Evolutionary conservation across 2,797 vertebrate species (phyloP).

Genomic region (Silurus aristotelis): DNA sequence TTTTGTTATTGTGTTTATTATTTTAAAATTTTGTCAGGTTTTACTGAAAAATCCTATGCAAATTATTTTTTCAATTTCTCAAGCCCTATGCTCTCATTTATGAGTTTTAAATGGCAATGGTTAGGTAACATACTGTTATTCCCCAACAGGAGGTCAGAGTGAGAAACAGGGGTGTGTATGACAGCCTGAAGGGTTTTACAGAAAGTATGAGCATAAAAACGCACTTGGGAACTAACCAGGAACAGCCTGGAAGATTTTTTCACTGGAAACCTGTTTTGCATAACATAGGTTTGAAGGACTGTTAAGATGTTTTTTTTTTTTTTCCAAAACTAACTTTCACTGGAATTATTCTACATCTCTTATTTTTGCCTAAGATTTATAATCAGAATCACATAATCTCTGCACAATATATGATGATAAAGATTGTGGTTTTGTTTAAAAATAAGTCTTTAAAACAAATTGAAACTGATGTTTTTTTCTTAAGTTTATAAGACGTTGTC

Average conservation of each 20-base stretch:
- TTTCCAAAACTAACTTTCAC: not conserved
- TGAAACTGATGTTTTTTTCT: conserved; percentile 2
- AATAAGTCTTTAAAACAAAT: not conserved
- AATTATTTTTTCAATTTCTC: not conserved
- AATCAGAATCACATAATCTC: not conserved
- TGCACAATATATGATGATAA: not conserved
- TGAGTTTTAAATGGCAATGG: not conserved
- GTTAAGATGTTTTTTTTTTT: not conserved
- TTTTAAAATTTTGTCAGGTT: not conserved
- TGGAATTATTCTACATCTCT: not conserved
- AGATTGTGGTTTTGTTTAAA: not conserved
- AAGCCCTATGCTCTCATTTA: not conserved
- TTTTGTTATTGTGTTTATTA: too few species aligned
- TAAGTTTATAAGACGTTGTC: not conserved
- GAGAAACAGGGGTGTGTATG: not conserved
- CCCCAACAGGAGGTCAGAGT: conserved; percentile 8
- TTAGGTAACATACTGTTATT: conserved; percentile 7
- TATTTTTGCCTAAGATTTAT: not conserved
- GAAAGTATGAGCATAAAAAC: not conserved
- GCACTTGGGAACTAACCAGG: not conserved
- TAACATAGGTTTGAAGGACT: not conserved
- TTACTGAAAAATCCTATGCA: not conserved
- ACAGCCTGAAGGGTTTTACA: conserved; percentile 24
- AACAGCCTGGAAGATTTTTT: not conserved
- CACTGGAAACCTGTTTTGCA: not conserved